These are phyloP conservation scores for Dynastes grantii DNA, from an alignment of 2,888 invertebrate genomes.

Conservation along the genomic window DNA sequence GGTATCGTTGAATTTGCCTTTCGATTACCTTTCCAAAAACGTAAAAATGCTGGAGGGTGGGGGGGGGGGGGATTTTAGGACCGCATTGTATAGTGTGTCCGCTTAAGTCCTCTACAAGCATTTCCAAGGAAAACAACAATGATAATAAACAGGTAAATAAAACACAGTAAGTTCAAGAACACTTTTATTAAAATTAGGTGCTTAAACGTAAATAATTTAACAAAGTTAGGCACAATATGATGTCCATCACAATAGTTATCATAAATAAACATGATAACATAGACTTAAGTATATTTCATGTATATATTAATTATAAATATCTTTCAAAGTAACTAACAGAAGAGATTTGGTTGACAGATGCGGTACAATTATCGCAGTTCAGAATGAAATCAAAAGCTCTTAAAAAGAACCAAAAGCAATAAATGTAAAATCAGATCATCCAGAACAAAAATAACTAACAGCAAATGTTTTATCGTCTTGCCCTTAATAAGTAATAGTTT, in stretches of 20 bases:
- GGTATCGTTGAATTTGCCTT: no score
- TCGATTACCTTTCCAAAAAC: no score
- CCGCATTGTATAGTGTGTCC: no score
- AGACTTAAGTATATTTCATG: slow-evolving; percentile 22
- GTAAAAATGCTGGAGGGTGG: no score
- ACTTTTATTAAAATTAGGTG: slow-evolving; percentile 60
- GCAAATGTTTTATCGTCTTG: background rate
- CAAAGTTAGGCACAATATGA: slow-evolving; percentile 62
- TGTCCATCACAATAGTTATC: slow-evolving; percentile 60
- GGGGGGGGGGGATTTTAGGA: no score
- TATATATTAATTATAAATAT: background rate
- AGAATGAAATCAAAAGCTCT: background rate
- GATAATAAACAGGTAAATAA: background rate
- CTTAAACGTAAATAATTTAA: slow-evolving; percentile 59
- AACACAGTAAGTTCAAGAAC: slow-evolving; percentile 46
- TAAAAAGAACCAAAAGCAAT: no score
- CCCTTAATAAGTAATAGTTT: slow-evolving; percentile 2
- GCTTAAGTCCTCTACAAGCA: background rate
- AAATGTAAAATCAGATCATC: no score
- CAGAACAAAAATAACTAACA: background rate
- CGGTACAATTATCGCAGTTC: background rate
- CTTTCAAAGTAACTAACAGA: background rate
- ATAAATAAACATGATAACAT: slow-evolving; percentile 54
- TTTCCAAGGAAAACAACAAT: no score
- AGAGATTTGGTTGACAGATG: no score